Conservation (phyloP, 2,888 invertebrate species). For the Phortica magna region DNA sequence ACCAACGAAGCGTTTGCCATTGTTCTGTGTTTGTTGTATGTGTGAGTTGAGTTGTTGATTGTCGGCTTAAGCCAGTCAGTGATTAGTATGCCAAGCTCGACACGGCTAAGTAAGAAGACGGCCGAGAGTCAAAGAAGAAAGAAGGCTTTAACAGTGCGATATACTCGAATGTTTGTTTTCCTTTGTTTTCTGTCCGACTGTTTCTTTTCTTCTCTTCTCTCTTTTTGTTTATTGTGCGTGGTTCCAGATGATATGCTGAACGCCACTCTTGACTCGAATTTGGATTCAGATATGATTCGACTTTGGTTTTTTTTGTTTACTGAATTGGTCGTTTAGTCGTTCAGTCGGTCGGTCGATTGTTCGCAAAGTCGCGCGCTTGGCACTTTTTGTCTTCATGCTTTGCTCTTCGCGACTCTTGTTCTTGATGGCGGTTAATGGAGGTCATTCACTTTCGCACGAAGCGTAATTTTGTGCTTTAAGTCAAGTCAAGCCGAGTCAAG, state of each 20-base stretch:
- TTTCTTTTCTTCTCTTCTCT: not conserved
- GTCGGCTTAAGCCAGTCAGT: conserved; percentile 54
- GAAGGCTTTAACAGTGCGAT: not conserved
- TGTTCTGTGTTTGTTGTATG: not conserved
- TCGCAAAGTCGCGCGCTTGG: not conserved
- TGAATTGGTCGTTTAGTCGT: not conserved
- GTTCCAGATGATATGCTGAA: conserved; percentile 7
- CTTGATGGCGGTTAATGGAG: conserved; percentile 78
- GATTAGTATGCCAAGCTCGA: conserved; percentile 68
- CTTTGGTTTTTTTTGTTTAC: not conserved
- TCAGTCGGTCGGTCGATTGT: not conserved
- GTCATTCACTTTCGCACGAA: conserved; percentile 78
- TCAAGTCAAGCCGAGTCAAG: conserved; percentile 44
- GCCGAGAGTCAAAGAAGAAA: not conserved
- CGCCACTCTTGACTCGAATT: not conserved
- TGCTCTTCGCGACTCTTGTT: conserved; percentile 48
- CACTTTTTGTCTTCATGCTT: not conserved
- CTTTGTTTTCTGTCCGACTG: not conserved
- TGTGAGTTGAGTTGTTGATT: conserved; percentile 35
- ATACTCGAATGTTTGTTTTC: not conserved
- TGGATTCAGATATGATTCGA: conserved; percentile 6
- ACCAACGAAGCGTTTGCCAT: not conserved
- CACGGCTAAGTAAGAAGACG: conserved; percentile 38
- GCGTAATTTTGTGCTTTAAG: conserved; percentile 72
- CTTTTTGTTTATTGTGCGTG: not conserved